phyloP scores from a whole-genome alignment of 2,888 invertebrate genomes.

The Lasioglossum calceatum region DNA sequence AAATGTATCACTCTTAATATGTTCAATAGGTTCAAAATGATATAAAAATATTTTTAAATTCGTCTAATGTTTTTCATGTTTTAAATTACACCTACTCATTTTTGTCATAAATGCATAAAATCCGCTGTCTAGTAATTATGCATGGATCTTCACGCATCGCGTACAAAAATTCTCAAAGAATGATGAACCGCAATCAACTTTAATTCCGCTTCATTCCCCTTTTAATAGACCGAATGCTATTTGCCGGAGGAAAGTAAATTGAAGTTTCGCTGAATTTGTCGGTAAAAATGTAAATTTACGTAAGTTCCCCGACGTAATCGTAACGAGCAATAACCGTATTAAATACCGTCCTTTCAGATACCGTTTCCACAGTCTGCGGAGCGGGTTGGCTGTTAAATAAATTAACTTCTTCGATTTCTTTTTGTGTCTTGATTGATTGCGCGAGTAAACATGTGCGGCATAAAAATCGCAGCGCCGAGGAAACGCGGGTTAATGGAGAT shows the following conservation, averaged over 20 bases:
- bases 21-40: too few relatives aligned
- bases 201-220: background rate
- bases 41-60: too few relatives aligned
- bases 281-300: background rate
- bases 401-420: background rate
- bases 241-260: background rate
- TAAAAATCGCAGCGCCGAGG: background rate
- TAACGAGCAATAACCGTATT: background rate
- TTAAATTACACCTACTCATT: too few relatives aligned
- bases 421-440: slow-evolving; percentile 2
- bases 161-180: background rate
- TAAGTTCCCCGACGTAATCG: background rate
- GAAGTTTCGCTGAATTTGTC: background rate
- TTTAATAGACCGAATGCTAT: background rate
- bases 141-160: background rate
- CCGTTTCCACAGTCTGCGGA: background rate
- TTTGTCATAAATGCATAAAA: too few relatives aligned
- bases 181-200: background rate
- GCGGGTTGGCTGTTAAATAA: background rate
- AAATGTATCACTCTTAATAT: too few relatives aligned
- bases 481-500: background rate
- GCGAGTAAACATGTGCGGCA: background rate
- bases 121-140: background rate
- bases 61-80: too few relatives aligned
- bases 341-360: background rate